phyloP scores from a whole-genome alignment of 2,888 invertebrate genomes.

The Lordiphosa andalusiaca region DNA sequence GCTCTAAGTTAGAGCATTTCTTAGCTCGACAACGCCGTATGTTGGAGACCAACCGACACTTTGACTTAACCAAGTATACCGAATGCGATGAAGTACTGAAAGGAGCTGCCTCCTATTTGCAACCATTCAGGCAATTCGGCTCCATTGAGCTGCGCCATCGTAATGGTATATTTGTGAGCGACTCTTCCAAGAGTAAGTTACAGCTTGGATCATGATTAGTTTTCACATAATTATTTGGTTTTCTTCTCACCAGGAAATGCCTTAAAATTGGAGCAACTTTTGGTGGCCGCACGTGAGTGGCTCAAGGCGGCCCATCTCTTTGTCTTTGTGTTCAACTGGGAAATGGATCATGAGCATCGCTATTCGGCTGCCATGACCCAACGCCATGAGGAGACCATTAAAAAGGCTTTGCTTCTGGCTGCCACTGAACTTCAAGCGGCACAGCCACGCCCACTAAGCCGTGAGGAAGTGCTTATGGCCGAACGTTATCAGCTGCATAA shows the following conservation, averaged over 20 bases:
- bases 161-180: conserved; percentile 42
- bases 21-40: conserved; percentile 45
- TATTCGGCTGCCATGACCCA: conserved; percentile 50
- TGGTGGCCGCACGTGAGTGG: conserved; percentile 49
- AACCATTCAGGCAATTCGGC: conserved; percentile 35
- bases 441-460: background rate
- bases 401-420: conserved; percentile 27
- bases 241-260: conserved; percentile 46
- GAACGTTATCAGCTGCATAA: conserved; percentile 27
- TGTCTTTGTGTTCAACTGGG: conserved; percentile 69
- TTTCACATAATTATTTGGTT: background rate
- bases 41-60: conserved; percentile 53
- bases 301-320: conserved; percentile 63
- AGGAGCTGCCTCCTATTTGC: conserved; percentile 7
- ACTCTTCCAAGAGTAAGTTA: conserved; percentile 41
- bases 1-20: conserved; percentile 56
- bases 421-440: conserved; percentile 1
- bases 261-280: conserved; percentile 38
- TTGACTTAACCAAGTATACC: conserved; percentile 51
- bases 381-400: conserved; percentile 21
- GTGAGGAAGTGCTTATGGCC: conserved; percentile 35
- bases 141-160: conserved; percentile 62
- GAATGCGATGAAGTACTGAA: conserved; percentile 59
- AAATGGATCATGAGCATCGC: conserved; percentile 62
- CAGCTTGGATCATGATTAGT: background rate